Conservation (phyloP, 2,113 vertebrate species). For the Stomatorhinus ivindoensis region DNA sequence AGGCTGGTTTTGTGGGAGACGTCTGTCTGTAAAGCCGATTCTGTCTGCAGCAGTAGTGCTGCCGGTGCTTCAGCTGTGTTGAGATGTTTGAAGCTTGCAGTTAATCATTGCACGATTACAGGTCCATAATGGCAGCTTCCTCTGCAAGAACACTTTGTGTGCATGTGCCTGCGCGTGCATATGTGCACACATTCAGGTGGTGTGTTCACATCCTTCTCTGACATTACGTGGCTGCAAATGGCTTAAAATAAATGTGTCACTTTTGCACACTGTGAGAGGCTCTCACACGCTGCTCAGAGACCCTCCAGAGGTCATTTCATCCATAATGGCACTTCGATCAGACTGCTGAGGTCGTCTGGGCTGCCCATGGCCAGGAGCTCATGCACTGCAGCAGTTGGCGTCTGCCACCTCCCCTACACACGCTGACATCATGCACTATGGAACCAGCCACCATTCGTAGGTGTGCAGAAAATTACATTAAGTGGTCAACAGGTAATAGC, state of each 20-base stretch:
- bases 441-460: background rate
- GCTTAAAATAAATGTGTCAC: background rate
- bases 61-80: background rate
- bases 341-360: background rate
- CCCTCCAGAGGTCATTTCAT: conserved; percentile 8
- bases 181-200: background rate
- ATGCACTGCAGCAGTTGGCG: background rate
- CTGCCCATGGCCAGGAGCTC: background rate
- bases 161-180: background rate
- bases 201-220: background rate
- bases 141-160: background rate
- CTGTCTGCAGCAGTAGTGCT: background rate
- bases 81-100: background rate
- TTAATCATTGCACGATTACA: background rate
- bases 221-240: background rate
- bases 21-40: background rate
- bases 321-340: background rate
- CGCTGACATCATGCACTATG: background rate
- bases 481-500: background rate
- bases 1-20: background rate
- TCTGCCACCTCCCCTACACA: background rate
- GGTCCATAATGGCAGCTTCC: background rate
- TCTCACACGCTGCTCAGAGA: background rate
- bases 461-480: background rate
- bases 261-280: background rate